Evolutionary conservation across 2,113 vertebrate genomes (phyloP).

Genomic region (Zosterops borbonicus): DNA sequence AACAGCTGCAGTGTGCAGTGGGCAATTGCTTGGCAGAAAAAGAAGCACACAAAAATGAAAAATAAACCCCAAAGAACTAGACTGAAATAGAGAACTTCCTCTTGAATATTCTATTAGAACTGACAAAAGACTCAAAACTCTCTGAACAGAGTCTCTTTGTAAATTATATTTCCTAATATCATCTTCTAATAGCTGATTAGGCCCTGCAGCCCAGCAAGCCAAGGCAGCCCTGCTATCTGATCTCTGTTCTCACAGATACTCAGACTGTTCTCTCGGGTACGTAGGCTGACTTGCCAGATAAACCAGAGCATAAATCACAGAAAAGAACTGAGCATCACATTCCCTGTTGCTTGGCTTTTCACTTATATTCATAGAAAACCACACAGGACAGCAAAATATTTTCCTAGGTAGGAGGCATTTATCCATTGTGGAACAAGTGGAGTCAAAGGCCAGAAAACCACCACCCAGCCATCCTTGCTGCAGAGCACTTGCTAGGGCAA

Average conservation of each 20-base stretch:
- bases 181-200: background rate
- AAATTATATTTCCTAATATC: background rate
- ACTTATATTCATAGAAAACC: background rate
- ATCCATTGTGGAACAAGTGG: background rate
- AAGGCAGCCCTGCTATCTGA: accelerated
- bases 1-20: accelerated
- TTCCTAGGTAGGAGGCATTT: conserved; percentile 10
- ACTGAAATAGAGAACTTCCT: background rate
- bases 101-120: background rate
- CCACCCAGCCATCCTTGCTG: background rate
- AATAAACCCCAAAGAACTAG: background rate
- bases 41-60: background rate
- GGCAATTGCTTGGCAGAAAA: conserved; percentile 7
- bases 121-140: background rate
- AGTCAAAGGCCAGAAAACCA: background rate
- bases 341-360: background rate
- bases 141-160: background rate
- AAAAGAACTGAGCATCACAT: background rate
- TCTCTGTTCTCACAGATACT: background rate
- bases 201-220: background rate
- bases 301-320: conserved; percentile 1
- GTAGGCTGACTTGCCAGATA: background rate
- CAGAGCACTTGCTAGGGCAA: background rate
- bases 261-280: background rate
- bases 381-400: conserved; percentile 14